Percentiles rank a stretch among this genome's conserved stretches.
Evolutionary conservation across 2,797 vertebrate genomes (phyloP).

Genomic region (Ara ararauna): DNA sequence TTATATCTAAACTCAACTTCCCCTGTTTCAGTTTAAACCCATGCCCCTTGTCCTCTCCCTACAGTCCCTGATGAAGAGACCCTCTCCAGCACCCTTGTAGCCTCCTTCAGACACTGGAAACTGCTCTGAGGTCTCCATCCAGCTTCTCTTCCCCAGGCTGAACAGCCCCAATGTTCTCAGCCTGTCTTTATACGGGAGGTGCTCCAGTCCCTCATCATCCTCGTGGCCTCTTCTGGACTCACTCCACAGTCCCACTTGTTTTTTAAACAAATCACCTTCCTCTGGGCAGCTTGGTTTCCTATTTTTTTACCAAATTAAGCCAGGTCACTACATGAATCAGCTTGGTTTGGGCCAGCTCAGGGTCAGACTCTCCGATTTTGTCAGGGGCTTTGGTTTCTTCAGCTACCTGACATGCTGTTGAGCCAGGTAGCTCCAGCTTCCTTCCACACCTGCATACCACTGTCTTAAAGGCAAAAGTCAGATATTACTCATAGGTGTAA

Average conservation of each 20-base stretch:
- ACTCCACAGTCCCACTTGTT: not conserved
- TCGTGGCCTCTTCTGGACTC: not conserved
- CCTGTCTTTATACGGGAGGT: not conserved
- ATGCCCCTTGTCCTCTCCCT: no score
- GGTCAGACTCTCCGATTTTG: not conserved
- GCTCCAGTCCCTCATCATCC: not conserved
- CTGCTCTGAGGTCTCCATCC: no score
- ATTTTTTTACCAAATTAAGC: not conserved
- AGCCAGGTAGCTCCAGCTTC: not conserved
- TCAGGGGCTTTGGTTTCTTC: not conserved
- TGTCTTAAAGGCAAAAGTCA: not conserved
- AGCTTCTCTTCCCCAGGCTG: no score
- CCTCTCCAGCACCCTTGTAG: no score
- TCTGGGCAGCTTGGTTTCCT: not conserved
- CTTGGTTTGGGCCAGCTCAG: not conserved
- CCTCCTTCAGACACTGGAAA: no score
- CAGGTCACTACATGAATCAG: accelerated
- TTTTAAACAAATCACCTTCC: not conserved
- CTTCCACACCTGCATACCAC: accelerated
- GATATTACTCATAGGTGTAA: not conserved
- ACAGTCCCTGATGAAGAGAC: no score
- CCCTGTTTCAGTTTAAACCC: no score
- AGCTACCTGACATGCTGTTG: accelerated
- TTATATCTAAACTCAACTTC: no score
- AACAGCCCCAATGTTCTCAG: no score